Percentiles rank a stretch among this genome's conserved stretches.
Evolutionary conservation across 1,140 invertebrate species (phyloP).

Genomic region (Rhynchophorus ferrugineus): DNA sequence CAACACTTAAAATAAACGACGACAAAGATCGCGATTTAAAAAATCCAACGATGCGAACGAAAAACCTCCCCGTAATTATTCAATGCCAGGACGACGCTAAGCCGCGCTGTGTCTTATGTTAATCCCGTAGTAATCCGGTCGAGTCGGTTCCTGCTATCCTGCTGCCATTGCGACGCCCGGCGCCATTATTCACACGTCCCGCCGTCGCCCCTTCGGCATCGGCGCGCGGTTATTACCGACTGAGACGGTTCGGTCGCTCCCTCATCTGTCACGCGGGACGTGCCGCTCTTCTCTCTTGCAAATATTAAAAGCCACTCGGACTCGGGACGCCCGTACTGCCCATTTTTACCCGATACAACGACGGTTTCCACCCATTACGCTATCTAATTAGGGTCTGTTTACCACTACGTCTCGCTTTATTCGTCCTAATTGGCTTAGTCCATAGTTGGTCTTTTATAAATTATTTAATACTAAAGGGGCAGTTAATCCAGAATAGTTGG

Average conservation of each 20-base stretch:
- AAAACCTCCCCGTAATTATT: conserved; percentile 38
- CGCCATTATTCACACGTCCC: conserved; percentile 34
- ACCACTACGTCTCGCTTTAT: no score
- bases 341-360: no score
- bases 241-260: conserved; percentile 25
- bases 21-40: conserved; percentile 37
- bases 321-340: no score
- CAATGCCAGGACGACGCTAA: conserved; percentile 39
- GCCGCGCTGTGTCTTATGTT: conserved; percentile 41
- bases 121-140: conserved; percentile 40
- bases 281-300: conserved; percentile 5
- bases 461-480: no score
- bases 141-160: conserved; percentile 36
- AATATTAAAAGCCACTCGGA: conserved; percentile 13
- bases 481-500: no score
- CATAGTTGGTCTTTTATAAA: no score
- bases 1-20: conserved; percentile 37
- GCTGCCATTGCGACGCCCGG: conserved; percentile 25
- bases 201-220: conserved; percentile 13
- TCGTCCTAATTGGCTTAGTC: no score
- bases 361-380: no score
- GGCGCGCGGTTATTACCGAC: conserved; percentile 30
- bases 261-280: conserved; percentile 31
- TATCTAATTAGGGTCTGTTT: no score
- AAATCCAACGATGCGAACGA: conserved; percentile 28